Evolutionary conservation across 2,113 vertebrate species (phyloP).

Genomic region (Candoia aspera): DNA sequence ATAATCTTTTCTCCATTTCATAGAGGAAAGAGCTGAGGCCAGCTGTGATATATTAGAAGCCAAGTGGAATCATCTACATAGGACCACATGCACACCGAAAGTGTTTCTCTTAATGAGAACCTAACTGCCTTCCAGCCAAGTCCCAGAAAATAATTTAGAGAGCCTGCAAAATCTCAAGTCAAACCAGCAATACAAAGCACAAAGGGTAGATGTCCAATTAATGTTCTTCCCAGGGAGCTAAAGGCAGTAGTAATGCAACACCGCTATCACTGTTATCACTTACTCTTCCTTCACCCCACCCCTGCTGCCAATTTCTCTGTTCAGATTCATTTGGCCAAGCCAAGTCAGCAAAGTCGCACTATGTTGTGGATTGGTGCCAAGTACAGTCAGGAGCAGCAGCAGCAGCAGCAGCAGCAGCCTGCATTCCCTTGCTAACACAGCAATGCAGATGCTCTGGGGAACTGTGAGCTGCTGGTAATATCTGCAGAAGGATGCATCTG

Average conservation of each 20-base stretch:
- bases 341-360: constrained; percentile 63
- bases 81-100: background rate
- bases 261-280: background rate
- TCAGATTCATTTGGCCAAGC: constrained; percentile 46
- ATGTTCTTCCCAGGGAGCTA: constrained; percentile 15
- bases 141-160: background rate
- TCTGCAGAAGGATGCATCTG: constrained; percentile 47
- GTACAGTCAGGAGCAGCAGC: constrained; percentile 47
- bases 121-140: background rate
- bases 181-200: constrained; percentile 16
- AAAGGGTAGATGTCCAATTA: constrained; percentile 26
- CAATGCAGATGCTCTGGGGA: constrained; percentile 47
- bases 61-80: background rate
- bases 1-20: background rate
- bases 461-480: constrained; percentile 40
- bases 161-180: background rate
- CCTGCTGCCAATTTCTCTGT: constrained; percentile 20
- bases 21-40: background rate
- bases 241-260: constrained; percentile 26
- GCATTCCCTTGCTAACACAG: constrained; percentile 60
- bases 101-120: background rate
- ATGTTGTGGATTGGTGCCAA: constrained; percentile 19
- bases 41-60: background rate
- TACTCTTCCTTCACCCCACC: background rate
- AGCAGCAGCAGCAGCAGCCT: background rate